A percentile compares a stretch with the other conserved stretches of the same genome.
Conservation (phyloP, 2,113 vertebrate genomes). For the Petrocephalus zakoni region DNA sequence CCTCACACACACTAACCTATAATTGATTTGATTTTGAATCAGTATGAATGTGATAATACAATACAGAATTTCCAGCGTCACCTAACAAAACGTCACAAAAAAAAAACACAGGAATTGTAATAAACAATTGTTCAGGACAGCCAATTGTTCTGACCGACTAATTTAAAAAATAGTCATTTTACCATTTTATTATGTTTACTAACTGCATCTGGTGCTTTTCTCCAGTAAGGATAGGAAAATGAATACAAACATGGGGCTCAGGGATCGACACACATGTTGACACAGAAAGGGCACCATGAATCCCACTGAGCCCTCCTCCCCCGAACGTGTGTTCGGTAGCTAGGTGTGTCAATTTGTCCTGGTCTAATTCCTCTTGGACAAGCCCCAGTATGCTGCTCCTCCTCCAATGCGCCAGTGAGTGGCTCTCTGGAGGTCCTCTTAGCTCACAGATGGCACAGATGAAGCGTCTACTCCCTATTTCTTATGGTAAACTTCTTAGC, state of each 20-base stretch:
- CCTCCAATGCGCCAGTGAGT: conserved; percentile 34
- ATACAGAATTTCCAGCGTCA: background rate
- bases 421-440: conserved; percentile 5
- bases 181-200: background rate
- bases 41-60: background rate
- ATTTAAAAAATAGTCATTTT: background rate
- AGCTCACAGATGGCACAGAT: background rate
- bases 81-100: background rate
- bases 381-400: conserved; percentile 41
- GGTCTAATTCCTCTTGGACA: conserved; percentile 59
- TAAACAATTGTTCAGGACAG: background rate
- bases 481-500: background rate
- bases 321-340: conserved; percentile 1
- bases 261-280: background rate
- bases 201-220: background rate
- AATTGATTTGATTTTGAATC: background rate
- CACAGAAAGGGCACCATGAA: conserved; percentile 14
- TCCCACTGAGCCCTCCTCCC: conserved; percentile 46
- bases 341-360: conserved; percentile 49
- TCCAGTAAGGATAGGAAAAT: background rate
- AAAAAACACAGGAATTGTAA: background rate
- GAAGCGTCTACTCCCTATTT: conserved; percentile 48
- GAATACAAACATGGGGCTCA: background rate
- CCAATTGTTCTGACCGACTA: background rate
- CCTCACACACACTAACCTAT: background rate